Evolutionary conservation across 1,140 invertebrate genomes (phyloP).

Genomic region (Melanaphis sacchari): DNA sequence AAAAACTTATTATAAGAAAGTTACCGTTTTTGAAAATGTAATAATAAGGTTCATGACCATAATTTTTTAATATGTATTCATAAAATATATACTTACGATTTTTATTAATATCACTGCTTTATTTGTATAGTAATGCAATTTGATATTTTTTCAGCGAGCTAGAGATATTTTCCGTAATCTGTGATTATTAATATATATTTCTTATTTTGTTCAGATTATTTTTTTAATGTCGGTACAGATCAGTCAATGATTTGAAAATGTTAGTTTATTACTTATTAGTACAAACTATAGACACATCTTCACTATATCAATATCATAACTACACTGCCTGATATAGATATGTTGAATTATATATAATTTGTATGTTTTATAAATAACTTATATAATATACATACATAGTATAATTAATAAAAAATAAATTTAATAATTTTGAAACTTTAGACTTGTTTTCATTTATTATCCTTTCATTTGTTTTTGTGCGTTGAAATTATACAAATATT

Average conservation of each 20-base stretch:
- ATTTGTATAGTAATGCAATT: constrained; percentile 34
- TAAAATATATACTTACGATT: neutral
- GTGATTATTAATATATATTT: neutral
- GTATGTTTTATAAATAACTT: neutral
- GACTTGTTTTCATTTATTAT: constrained; percentile 11
- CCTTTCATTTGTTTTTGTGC: neutral
- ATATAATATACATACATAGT: neutral
- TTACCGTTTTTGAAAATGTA: constrained; percentile 12
- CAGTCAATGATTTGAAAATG: neutral
- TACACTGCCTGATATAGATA: constrained; percentile 23
- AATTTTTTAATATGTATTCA: constrained; percentile 19
- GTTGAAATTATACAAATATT: neutral
- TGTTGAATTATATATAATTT: constrained; percentile 9
- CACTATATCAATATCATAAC: constrained; percentile 17
- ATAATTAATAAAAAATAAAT: constrained; percentile 10
- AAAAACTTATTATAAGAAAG: neutral
- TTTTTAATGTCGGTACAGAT: neutral
- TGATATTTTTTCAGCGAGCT: neutral
- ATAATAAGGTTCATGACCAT: neutral
- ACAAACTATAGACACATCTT: neutral
- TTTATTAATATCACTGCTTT: constrained; percentile 7
- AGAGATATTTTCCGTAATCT: neutral
- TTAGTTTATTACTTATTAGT: constrained; percentile 27
- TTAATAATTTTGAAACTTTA: constrained; percentile 20
- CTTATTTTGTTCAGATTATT: neutral